A percentile compares a stretch with the other conserved stretches of the same genome.
phyloP scores from a whole-genome alignment of 1,140 invertebrate species.

The Leptestheria dahalacensis region DNA sequence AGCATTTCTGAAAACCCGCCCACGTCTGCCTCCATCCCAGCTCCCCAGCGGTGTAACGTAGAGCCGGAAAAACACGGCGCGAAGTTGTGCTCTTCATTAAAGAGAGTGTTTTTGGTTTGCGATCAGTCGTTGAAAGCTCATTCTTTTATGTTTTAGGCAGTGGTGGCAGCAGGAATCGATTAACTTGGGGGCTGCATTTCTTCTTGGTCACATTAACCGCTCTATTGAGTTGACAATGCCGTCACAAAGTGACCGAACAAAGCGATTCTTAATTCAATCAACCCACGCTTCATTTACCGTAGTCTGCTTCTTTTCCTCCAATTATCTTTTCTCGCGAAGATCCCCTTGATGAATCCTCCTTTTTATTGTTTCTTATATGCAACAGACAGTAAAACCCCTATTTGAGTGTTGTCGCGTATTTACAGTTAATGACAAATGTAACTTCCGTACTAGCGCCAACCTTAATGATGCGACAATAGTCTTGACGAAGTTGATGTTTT shows the following conservation, averaged over 20 bases:
- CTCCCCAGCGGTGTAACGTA: too few relatives aligned
- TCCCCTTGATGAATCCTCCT: background rate
- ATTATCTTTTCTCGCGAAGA: background rate
- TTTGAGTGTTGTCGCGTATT: too few relatives aligned
- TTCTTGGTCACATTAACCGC: background rate
- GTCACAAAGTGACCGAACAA: background rate
- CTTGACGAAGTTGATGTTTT: too few relatives aligned
- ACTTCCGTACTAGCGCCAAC: background rate
- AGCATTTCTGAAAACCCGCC: too few relatives aligned
- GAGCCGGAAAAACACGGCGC: background rate
- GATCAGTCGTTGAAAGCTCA: too few relatives aligned
- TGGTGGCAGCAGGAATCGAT: background rate
- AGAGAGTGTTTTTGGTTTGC: background rate
- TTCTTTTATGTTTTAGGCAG: background rate
- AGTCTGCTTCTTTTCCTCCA: too few relatives aligned
- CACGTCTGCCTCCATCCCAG: too few relatives aligned
- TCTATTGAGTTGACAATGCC: background rate
- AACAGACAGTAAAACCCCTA: background rate
- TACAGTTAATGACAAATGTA: too few relatives aligned
- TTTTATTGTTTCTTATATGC: background rate
- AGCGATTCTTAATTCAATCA: background rate
- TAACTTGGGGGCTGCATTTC: background rate
- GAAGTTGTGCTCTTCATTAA: background rate
- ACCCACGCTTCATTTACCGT: background rate
- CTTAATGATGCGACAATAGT: too few relatives aligned